phyloP scores from a whole-genome alignment of 2,113 vertebrate genomes.

The Australoheros scitulus region DNA sequence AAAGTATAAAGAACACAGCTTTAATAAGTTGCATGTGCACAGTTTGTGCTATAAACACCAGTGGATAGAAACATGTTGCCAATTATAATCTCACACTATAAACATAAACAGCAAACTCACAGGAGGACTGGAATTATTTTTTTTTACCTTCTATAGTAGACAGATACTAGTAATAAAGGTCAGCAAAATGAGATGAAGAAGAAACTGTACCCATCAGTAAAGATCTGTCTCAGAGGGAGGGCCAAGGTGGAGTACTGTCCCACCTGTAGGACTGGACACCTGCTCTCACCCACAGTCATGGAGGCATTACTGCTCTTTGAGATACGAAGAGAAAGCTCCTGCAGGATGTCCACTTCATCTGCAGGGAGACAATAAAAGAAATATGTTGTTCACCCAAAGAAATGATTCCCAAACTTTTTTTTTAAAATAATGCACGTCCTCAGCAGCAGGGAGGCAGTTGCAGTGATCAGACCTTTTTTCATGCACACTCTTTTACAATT shows the following conservation, averaged over 20 bases:
- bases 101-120: background rate
- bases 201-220: conserved; percentile 79
- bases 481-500: background rate
- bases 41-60: background rate
- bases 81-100: background rate
- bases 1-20: background rate
- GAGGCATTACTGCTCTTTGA: conserved; percentile 80
- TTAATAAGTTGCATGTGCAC: background rate
- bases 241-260: conserved; percentile 87
- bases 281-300: conserved; percentile 63
- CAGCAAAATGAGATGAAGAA: background rate
- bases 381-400: background rate
- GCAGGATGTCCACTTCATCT: conserved; percentile 86
- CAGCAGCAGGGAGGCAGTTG: background rate
- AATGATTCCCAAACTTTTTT: background rate
- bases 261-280: conserved; percentile 81
- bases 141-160: background rate
- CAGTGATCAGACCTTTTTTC: background rate
- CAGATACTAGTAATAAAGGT: background rate
- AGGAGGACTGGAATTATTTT: background rate
- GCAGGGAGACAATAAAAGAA: conserved; percentile 8
- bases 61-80: background rate
- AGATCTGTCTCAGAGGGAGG: conserved; percentile 79
- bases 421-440: background rate
- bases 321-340: conserved; percentile 71